Percentiles rank a stretch among this genome's conserved stretches.
These are phyloP conservation scores for Oncorhynchus clarkii DNA, from an alignment of 2,113 vertebrate species.

Conservation along the genomic window DNA sequence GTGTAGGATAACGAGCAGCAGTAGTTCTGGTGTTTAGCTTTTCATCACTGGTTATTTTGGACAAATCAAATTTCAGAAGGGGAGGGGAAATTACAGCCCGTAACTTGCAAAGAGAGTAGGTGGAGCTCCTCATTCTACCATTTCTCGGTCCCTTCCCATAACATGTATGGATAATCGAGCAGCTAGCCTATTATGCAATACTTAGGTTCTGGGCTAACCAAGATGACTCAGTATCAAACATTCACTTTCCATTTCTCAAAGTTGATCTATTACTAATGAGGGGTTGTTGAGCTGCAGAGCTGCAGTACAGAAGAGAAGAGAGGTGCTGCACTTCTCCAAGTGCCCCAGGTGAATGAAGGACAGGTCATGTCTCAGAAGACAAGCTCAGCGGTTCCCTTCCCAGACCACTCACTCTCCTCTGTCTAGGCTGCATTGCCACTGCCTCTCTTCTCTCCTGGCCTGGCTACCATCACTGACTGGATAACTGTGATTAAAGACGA, in stretches of 20 bases:
- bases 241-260: neutral
- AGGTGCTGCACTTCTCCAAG: neutral
- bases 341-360: neutral
- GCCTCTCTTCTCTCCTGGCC: neutral
- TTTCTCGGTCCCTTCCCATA: no score
- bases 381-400: neutral
- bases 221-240: neutral
- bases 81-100: no score
- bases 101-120: no score
- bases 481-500: neutral
- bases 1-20: neutral
- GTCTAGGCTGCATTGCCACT: neutral
- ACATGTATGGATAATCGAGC: no score
- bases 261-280: neutral
- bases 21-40: no score
- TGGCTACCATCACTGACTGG: no score
- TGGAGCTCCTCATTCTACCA: no score
- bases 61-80: no score
- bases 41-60: no score
- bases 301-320: neutral
- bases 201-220: neutral
- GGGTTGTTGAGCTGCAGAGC: neutral
- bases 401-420: neutral
- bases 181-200: no score
- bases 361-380: neutral